phyloP scores from a whole-genome alignment of 1,140 invertebrate species.

The Lamellibrachia luymesi region DNA sequence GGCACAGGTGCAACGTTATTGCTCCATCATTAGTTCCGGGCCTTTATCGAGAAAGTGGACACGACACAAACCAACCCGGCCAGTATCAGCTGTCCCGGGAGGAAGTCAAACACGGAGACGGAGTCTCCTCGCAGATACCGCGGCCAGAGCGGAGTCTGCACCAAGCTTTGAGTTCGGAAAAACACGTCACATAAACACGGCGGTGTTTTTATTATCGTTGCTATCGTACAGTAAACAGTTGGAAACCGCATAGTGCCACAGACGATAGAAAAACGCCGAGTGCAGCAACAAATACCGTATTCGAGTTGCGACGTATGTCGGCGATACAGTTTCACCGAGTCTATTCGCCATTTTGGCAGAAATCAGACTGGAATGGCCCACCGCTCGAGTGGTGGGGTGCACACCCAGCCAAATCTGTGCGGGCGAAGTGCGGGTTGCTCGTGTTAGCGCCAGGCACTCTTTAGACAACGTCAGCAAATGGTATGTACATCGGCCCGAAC shows the following conservation, averaged over 20 bases:
- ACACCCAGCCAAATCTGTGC: background rate
- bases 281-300: background rate
- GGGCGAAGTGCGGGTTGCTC: background rate
- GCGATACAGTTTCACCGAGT: background rate
- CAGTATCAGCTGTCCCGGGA: no score
- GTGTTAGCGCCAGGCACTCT: background rate
- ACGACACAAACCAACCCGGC: no score
- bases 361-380: background rate
- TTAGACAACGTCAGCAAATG: no score
- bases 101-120: no score
- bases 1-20: no score
- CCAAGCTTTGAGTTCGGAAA: background rate
- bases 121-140: background rate
- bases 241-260: background rate
- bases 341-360: background rate
- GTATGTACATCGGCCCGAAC: no score
- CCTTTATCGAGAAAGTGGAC: no score
- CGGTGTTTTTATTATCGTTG: background rate
- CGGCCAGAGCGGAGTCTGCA: background rate
- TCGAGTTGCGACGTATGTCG: background rate
- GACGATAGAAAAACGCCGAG: background rate
- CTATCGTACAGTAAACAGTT: background rate
- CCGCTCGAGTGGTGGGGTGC: background rate
- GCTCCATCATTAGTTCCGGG: no score
- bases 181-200: conserved; percentile 4